Percentiles rank a stretch among this genome's conserved stretches.
Conservation (phyloP, 1,140 invertebrate species). For the Dreissena rostriformis region DNA sequence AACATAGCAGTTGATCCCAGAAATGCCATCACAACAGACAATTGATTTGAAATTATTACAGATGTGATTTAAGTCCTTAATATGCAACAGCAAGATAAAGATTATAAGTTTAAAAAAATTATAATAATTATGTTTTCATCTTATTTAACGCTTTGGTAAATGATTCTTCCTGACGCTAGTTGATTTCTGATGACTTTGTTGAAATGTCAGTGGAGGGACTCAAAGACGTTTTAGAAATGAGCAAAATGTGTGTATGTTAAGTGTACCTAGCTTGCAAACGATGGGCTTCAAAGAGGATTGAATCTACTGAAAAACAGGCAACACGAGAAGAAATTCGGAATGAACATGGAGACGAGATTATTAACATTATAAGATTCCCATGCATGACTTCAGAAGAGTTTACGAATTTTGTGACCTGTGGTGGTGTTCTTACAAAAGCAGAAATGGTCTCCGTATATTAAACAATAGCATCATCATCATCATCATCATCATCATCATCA, state of each 20-base stretch:
- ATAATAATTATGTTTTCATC: too few relatives aligned
- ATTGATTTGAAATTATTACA: too few relatives aligned
- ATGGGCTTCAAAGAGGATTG: constrained; percentile 19
- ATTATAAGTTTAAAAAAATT: too few relatives aligned
- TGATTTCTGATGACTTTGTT: constrained; percentile 43
- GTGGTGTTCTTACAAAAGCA: neutral
- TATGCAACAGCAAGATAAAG: too few relatives aligned
- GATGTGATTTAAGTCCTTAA: too few relatives aligned
- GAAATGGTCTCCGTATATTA: constrained; percentile 33
- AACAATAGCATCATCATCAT: too few relatives aligned
- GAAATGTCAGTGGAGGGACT: constrained; percentile 25
- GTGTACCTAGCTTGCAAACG: constrained; percentile 20
- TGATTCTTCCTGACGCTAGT: too few relatives aligned
- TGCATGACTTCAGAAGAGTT: constrained; percentile 16
- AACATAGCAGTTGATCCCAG: too few relatives aligned
- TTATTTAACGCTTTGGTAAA: too few relatives aligned
- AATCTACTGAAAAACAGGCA: neutral
- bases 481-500: too few relatives aligned
- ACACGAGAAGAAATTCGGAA: neutral
- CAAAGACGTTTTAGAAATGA: neutral
- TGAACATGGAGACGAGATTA: constrained; percentile 1
- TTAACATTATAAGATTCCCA: constrained; percentile 29
- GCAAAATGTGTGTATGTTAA: neutral
- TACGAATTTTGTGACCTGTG: neutral
- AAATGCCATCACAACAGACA: too few relatives aligned